These are phyloP conservation scores for Odocoileus virginianus DNA, from an alignment of 2,113 vertebrate species.

Conservation along the genomic window DNA sequence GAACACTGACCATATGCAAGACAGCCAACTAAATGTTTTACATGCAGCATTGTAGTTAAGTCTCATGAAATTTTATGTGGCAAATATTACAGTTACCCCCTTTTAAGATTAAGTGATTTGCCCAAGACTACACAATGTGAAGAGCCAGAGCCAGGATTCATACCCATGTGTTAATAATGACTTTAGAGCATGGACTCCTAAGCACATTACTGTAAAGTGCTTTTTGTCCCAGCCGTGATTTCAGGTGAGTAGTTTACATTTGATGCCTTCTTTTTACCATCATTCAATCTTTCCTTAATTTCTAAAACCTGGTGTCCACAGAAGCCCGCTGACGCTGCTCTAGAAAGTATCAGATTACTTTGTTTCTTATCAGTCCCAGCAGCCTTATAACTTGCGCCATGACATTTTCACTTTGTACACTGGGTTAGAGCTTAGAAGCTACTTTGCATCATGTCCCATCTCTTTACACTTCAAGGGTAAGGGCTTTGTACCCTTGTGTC, in stretches of 20 bases:
- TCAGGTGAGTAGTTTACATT: not conserved
- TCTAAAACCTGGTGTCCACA: not conserved
- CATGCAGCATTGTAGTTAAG: not conserved
- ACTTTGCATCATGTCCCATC: not conserved
- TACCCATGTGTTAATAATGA: accelerated
- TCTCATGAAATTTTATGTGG: not conserved
- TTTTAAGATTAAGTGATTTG: not conserved
- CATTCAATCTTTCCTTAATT: not conserved
- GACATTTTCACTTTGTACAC: not conserved
- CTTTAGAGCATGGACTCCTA: not conserved
- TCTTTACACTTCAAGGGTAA: not conserved
- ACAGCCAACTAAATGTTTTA: not conserved
- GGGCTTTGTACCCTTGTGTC: not conserved
- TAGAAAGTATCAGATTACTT: not conserved
- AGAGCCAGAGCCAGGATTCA: not conserved
- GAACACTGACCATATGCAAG: not conserved
- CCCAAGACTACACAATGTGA: not conserved
- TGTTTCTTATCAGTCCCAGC: not conserved
- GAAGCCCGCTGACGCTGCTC: not conserved
- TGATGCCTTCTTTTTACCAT: not conserved
- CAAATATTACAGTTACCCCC: not conserved
- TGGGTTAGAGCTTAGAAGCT: not conserved
- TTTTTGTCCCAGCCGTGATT: not conserved
- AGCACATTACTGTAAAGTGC: not conserved
- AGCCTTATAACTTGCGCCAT: not conserved